These are phyloP conservation scores for Microctonus hyperodae DNA, from an alignment of 2,888 invertebrate genomes.

Conservation along the genomic window DNA sequence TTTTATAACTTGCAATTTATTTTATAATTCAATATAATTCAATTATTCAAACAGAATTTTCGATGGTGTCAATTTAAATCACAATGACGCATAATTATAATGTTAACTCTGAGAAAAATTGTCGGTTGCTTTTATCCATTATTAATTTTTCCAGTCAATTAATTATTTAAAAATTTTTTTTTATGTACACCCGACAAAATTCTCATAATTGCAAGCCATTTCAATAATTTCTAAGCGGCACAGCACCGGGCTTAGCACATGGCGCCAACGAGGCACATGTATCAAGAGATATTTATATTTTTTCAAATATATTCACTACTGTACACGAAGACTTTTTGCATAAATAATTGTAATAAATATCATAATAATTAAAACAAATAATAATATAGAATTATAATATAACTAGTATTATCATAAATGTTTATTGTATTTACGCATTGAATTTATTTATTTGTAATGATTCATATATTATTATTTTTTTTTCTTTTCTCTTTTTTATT, in stretches of 20 bases:
- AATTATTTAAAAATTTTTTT: conserved; percentile 7
- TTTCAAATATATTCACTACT: conserved; percentile 25
- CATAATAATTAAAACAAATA: conserved; percentile 12
- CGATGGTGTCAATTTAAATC: conserved; percentile 24
- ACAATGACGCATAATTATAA: conserved; percentile 23
- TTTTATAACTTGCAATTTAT: not conserved
- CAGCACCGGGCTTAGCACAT: conserved; percentile 33
- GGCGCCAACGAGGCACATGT: conserved; percentile 39
- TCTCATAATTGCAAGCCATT: conserved; percentile 12
- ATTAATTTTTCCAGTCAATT: not conserved
- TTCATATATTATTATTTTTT: not conserved
- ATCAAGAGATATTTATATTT: conserved; percentile 29
- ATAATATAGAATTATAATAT: not conserved
- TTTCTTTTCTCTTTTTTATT: conserved; percentile 28
- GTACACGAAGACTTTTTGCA: conserved; percentile 37
- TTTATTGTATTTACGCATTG: not conserved
- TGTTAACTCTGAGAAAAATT: conserved; percentile 15
- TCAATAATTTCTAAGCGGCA: conserved; percentile 27
- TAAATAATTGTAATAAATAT: conserved; percentile 20
- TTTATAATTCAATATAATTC: not conserved
- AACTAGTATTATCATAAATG: not conserved
- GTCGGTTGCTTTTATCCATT: conserved; percentile 2
- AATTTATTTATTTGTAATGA: not conserved
- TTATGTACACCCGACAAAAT: conserved; percentile 15
- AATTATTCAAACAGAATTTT: not conserved